A percentile compares a stretch with the other conserved stretches of the same genome.
phyloP scores from a whole-genome alignment of 2,113 vertebrate genomes.

The Eulemur rufifrons region DNA sequence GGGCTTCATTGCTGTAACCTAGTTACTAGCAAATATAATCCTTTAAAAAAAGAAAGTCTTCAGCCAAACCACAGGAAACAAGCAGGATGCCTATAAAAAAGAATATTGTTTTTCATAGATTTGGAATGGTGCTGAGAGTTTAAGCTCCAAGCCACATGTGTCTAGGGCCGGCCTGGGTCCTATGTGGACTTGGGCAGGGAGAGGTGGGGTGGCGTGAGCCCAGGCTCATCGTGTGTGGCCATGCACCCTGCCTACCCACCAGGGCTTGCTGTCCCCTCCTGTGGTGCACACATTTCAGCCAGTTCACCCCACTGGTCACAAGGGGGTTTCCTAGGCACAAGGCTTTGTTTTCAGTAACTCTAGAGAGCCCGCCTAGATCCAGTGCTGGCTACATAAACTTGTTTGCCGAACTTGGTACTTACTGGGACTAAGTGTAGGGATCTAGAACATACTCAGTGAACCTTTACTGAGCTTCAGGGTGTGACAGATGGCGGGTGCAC shows the following conservation, averaged over 20 bases:
- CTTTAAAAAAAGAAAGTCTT: neutral
- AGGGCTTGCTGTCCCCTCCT: neutral
- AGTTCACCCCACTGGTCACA: too few relatives aligned
- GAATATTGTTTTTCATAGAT: neutral
- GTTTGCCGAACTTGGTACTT: neutral
- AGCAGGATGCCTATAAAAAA: neutral
- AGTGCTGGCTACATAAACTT: neutral
- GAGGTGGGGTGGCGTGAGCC: neutral
- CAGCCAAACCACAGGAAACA: slow-evolving; percentile 40
- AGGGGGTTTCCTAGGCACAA: neutral
- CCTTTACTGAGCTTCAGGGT: too few relatives aligned
- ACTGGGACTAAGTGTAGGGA: neutral
- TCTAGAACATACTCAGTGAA: neutral
- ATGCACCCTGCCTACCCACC: neutral
- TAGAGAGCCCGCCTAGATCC: neutral
- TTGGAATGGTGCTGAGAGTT: neutral
- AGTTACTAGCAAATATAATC: neutral
- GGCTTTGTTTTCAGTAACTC: neutral
- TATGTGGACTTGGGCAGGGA: too few relatives aligned
- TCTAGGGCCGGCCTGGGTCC: neutral
- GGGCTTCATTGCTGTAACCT: neutral
- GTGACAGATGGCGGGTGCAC: neutral
- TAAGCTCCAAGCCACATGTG: neutral
- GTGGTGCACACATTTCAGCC: neutral
- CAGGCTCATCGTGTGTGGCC: rapidly evolving